A percentile compares a stretch with the other conserved stretches of the same genome.
phyloP scores from a whole-genome alignment of 2,797 vertebrate species.

The Orientallactaga sibirica region DNA sequence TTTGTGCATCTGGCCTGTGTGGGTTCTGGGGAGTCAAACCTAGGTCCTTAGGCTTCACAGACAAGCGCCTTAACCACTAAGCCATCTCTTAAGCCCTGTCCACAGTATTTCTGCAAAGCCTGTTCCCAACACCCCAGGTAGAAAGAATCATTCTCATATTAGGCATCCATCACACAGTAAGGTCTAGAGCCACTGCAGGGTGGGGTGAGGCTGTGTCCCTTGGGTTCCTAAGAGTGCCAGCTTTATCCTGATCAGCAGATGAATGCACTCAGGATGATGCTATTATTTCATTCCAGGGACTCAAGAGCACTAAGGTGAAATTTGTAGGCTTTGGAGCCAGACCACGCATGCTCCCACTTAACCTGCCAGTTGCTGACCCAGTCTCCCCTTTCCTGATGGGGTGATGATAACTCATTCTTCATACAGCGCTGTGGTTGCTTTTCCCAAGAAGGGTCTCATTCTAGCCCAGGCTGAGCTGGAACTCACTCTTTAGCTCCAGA shows the following conservation, averaged over 20 bases:
- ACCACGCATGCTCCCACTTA: background rate
- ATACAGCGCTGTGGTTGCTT: background rate
- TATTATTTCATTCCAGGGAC: background rate
- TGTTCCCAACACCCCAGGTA: background rate
- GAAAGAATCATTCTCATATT: background rate
- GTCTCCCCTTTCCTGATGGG: background rate
- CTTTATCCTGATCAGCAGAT: background rate
- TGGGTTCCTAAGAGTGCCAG: background rate
- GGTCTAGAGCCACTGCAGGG: background rate
- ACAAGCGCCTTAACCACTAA: no score
- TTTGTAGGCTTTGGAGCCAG: background rate
- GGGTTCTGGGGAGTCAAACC: no score
- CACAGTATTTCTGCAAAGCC: background rate
- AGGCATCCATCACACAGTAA: background rate
- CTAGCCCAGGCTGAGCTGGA: background rate
- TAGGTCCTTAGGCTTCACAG: no score
- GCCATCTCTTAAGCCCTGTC: background rate
- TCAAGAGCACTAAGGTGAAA: background rate
- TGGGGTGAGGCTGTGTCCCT: background rate
- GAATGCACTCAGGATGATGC: background rate
- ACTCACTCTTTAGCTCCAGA: background rate
- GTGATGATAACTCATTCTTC: background rate
- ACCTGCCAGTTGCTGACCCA: background rate
- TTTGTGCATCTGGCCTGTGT: no score
- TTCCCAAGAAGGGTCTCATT: background rate